Evolutionary conservation across 2,797 vertebrate species (phyloP), one percentile per base, ranked within the genome.

Genomic region (Sebastes hubbsi): DNA sequence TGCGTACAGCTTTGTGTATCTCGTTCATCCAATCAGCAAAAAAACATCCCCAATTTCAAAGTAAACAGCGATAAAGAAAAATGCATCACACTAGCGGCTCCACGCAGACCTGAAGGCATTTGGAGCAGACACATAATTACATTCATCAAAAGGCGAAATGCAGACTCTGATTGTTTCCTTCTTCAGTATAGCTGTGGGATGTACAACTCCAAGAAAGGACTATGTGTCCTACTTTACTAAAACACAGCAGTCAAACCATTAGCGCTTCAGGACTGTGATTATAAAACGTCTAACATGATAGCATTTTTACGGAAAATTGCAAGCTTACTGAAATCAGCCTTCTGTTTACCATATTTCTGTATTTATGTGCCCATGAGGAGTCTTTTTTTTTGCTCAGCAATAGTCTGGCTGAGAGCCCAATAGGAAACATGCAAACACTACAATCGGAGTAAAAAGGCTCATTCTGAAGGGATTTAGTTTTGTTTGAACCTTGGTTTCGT

Each of bases 141-240:
- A 88, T 91, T 89, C 71, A 87, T 91, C 89, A 92, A 81, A 88
- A 75, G 64, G 82, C 61, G 7, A 2, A 84, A 82, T 65, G 75
- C 68, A 75, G 76, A 88, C 87, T 87, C 66, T 58, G 81, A 83
- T 77, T 85, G 86, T 81, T 86, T 84, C 65, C 72, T 90, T 89
- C 68, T 80, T 72, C 68, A 56, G 49, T 66, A 13, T 78, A 32
- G 80, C 88, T 78, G 58, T n/a, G 27, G 82, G 88, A 80, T 86
- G 63, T 49, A 65, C 83, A 69, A 46, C 75, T 72, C 78, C 46
- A 72, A 80, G 79, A 75, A 88, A 85, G 61, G 72, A 68, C 70
- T 52, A 12, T 71, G 78, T 88, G 89, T 87, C 90, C 90, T 83
- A 89, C 90, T 89, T 91, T 77, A 36, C 46, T 27, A 27, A 87